Evolutionary conservation across 2,113 vertebrate species (phyloP).

Genomic region (Regulus satrapa): DNA sequence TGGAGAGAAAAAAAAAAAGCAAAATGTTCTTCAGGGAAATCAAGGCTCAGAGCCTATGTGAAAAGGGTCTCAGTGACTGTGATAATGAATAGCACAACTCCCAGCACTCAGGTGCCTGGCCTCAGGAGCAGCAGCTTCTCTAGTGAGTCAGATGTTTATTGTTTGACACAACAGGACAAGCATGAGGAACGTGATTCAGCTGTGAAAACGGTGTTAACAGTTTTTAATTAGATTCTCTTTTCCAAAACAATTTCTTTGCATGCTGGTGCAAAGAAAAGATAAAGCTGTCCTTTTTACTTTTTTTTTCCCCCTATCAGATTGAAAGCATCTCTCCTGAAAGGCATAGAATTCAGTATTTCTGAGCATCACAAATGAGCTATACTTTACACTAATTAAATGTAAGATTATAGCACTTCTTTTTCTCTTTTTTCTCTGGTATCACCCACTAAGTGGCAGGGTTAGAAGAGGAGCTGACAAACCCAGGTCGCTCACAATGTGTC

Average conservation of each 20-base stretch:
- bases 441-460: background rate
- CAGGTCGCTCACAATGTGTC: accelerated
- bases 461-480: background rate
- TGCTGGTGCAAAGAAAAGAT: background rate
- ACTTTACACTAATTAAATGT: background rate
- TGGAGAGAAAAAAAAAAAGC: background rate
- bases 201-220: background rate
- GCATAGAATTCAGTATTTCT: background rate
- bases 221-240: conserved; percentile 23
- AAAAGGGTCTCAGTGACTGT: background rate
- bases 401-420: background rate
- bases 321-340: background rate
- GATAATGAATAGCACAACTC: background rate
- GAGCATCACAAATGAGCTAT: background rate
- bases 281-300: background rate
- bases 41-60: background rate
- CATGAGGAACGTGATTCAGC: background rate
- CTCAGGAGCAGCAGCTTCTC: background rate
- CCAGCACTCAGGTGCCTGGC: background rate
- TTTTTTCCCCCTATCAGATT: background rate
- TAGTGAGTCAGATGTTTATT: background rate
- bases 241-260: background rate
- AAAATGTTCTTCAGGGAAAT: background rate
- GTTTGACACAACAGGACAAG: background rate
- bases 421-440: background rate